These are phyloP conservation scores for Lepisosteus osseus DNA, from an alignment of 2,113 vertebrate species.

Conservation along the genomic window DNA sequence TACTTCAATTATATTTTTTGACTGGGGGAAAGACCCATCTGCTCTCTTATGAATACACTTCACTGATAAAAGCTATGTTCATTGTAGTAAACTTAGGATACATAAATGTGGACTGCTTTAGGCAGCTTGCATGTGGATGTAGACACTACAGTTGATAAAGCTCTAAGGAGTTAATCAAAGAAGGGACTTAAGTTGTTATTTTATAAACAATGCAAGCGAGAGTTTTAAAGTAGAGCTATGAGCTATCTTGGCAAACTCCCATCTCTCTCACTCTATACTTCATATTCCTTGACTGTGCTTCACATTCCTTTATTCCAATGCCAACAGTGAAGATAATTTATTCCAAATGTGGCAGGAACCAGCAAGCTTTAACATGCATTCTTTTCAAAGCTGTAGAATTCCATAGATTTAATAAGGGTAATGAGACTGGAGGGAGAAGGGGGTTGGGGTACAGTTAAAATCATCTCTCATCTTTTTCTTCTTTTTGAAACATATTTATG, in stretches of 20 bases:
- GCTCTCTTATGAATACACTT: too few relatives aligned
- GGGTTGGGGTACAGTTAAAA: background rate
- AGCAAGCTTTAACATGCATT: constrained; percentile 21
- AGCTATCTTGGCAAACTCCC: constrained; percentile 18
- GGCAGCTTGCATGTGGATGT: background rate
- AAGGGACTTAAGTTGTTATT: constrained; percentile 10
- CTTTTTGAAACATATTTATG: too few relatives aligned
- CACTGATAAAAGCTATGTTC: too few relatives aligned
- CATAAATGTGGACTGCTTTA: background rate
- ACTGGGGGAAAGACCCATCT: too few relatives aligned
- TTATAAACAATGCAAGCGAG: constrained; percentile 21
- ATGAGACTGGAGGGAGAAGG: constrained; percentile 9
- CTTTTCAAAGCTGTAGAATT: constrained; percentile 19
- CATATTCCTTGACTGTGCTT: constrained; percentile 16
- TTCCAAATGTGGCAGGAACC: constrained; percentile 25
- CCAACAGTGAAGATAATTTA: constrained; percentile 26
- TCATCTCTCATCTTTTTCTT: too few relatives aligned
- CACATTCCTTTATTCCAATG: constrained; percentile 20
- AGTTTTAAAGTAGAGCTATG: constrained; percentile 9
- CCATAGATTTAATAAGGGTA: constrained; percentile 17
- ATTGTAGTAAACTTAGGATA: too few relatives aligned
- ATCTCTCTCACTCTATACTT: constrained; percentile 20
- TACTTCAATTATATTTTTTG: too few relatives aligned
- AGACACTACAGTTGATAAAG: background rate
- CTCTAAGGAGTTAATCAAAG: constrained; percentile 13